Conservation (phyloP, 2,113 vertebrate species). For the Aplodontia rufa region DNA sequence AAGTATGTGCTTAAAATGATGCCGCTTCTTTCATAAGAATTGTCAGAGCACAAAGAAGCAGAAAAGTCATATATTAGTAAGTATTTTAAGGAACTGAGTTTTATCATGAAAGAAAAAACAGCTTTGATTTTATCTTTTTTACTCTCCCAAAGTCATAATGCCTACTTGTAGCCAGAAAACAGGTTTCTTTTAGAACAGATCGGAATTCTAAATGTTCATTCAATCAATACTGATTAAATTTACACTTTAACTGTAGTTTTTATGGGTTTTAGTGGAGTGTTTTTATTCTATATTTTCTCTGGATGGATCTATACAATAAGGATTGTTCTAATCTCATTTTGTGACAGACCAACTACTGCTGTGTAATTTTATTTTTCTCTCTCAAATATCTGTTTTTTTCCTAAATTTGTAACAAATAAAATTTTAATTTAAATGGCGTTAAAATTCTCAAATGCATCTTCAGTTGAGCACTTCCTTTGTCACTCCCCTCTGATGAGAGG, state of each 20-base stretch:
- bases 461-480: not conserved
- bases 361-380: not conserved
- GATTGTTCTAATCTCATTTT: slow-evolving; percentile 49
- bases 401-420: not conserved
- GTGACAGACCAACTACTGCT: not conserved
- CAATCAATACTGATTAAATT: slow-evolving; percentile 43
- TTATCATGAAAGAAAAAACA: slow-evolving; percentile 20
- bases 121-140: slow-evolving; percentile 2
- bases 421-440: not conserved
- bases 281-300: slow-evolving; percentile 9
- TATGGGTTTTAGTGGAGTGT: not conserved
- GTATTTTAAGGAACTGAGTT: slow-evolving; percentile 5
- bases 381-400: not conserved
- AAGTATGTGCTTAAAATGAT: not conserved
- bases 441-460: not conserved
- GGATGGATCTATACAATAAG: not conserved
- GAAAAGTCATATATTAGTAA: not conserved
- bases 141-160: not conserved
- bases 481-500: not conserved
- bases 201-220: slow-evolving; percentile 39
- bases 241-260: not conserved
- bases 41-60: not conserved
- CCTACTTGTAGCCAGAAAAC: slow-evolving; percentile 34
- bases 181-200: not conserved
- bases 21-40: not conserved